Conservation (phyloP, 2,113 vertebrate genomes). For the Saguinus midas region DNA sequence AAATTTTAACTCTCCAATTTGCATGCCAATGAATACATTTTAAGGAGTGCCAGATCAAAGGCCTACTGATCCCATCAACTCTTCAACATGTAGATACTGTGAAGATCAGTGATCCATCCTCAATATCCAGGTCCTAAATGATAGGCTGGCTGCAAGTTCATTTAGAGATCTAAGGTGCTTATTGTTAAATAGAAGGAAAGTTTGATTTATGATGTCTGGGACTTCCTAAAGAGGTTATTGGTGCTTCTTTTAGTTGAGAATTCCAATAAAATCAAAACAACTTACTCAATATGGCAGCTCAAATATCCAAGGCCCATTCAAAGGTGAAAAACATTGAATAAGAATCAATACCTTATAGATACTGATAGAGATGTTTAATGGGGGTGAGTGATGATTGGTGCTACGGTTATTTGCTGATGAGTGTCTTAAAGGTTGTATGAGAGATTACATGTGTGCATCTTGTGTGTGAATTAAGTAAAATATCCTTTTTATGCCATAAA, state of each 20-base stretch:
- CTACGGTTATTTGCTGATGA: not conserved
- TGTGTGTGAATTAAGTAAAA: not conserved
- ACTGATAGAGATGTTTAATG: not conserved
- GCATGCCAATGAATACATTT: not conserved
- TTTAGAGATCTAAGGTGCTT: not conserved
- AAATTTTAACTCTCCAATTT: not conserved
- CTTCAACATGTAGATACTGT: not conserved
- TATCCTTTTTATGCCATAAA: not conserved
- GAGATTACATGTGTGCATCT: not conserved
- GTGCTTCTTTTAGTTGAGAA: not conserved
- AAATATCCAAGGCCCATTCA: not conserved
- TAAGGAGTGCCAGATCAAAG: not conserved
- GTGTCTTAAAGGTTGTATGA: not conserved
- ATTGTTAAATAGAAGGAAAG: not conserved
- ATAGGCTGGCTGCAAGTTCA: not conserved
- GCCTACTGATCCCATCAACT: not conserved
- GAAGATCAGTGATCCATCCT: not conserved
- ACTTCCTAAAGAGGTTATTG: not conserved
- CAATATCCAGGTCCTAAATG: not conserved
- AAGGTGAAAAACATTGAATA: not conserved
- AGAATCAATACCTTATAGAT: not conserved
- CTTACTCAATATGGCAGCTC: not conserved
- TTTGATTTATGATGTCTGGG: not conserved
- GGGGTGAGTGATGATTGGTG: not conserved
- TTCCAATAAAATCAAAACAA: constrained; percentile 13